Base-by-base conservation (phyloP, 1,140 invertebrate species). In the Philotrypesis tridentata region DNA sequence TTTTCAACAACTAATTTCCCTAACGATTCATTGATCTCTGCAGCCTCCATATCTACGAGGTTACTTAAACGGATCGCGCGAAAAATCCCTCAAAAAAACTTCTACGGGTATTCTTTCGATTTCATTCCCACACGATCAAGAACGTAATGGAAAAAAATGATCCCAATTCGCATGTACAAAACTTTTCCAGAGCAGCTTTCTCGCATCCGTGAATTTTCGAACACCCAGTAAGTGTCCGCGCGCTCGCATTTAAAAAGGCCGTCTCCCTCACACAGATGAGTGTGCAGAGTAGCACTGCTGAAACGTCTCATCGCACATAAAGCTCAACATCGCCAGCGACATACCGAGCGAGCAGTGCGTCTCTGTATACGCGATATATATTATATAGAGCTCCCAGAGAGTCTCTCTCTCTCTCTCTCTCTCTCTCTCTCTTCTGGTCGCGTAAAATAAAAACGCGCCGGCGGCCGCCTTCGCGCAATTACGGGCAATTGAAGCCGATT, bases 401-500 rank as follows among this genome's bases (percentile, higher is more conserved):
- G 5, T 48, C 43, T 48, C 43, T 21, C 1, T 48, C 0, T 48
- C 17, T 48, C 14, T 48, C 43, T 48, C 43, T 48, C 37, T 40
- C 37, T 40, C 37, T 40, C 37, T 40, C 37, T 40, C 40, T 14
- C 40, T 40, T 43, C 21, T 55, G 21, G 48, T 55, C 65, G 67
- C 43, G 67, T 31, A 61, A 55, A 79, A 80, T 80, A 80, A 63
- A 80, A 65, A 80, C 27, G 71, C 60, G 71, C 55, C 70, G 70
- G 72, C 29, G 70, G 48, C 79, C 55, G 70, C 79, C 79, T 80
- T 74, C 79, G 79, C 23, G 68, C 70, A 82, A 82, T 82, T 82
- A 78, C 70, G 68, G 29, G 29, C 81, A 82, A 82, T 82, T 82
- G 81, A 63, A n/a, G 60, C n/a, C 70, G 68, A 82, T 82, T 78